phyloP scores from a whole-genome alignment of 2,888 invertebrate genomes.

The Oscheius myriophilus region DNA sequence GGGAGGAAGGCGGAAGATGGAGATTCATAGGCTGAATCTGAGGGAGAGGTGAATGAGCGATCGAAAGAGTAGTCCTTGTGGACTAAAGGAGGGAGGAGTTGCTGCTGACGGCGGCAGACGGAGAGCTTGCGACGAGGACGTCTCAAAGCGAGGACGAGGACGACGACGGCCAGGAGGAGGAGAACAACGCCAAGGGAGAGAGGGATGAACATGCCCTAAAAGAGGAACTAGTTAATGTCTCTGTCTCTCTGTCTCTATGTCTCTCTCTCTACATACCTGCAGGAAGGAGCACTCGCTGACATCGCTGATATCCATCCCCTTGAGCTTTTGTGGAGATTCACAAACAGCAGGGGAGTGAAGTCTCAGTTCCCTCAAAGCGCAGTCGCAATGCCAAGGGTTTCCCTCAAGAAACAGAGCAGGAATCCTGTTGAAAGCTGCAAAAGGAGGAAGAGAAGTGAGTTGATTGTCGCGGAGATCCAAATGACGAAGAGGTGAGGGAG shows the following conservation, averaged over 20 bases:
- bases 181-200: slow-evolving; percentile 43
- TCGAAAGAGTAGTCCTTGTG: slow-evolving; percentile 41
- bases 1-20: slow-evolving; percentile 50
- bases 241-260: no score
- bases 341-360: slow-evolving; percentile 40
- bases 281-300: slow-evolving; percentile 39
- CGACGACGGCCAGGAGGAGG: slow-evolving; percentile 46
- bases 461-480: slow-evolving; percentile 49
- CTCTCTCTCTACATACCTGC: slow-evolving; percentile 13
- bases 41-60: slow-evolving; percentile 26
- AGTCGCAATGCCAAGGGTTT: slow-evolving; percentile 55
- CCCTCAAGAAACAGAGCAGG: slow-evolving; percentile 33
- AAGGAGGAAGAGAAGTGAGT: slow-evolving; percentile 8
- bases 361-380: slow-evolving; percentile 36
- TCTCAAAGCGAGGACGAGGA: slow-evolving; percentile 41
- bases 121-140: slow-evolving; percentile 33
- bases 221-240: background rate
- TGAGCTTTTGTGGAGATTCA: slow-evolving; percentile 38
- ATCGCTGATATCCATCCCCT: slow-evolving; percentile 26
- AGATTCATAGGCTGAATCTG: slow-evolving; percentile 49
- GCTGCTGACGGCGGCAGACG: slow-evolving; percentile 34
- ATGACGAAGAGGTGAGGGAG: slow-evolving; percentile 38
- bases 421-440: slow-evolving; percentile 18
- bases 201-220: slow-evolving; percentile 43
- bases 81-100: slow-evolving; percentile 39